phyloP scores from a whole-genome alignment of 2,113 vertebrate species.

The Rhinoderma darwinii region DNA sequence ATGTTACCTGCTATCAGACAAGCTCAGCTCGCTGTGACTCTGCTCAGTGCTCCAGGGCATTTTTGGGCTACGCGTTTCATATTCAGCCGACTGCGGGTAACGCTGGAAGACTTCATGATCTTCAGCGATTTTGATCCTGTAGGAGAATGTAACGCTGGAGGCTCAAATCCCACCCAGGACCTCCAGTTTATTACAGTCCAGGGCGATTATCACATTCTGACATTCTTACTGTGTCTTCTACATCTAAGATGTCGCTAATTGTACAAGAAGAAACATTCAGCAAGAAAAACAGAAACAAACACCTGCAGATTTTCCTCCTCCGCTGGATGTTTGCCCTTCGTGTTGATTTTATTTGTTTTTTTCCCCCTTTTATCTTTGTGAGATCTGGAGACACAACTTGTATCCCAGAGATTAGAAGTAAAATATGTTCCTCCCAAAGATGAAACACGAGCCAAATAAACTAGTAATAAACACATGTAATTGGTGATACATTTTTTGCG shows the following conservation, averaged over 20 bases:
- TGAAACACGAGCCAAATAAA: neutral
- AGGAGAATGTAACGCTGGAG: conserved; percentile 10
- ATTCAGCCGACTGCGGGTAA: neutral
- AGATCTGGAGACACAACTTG: neutral
- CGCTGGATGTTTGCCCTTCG: neutral
- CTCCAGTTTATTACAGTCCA: neutral
- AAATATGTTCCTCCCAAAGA: neutral
- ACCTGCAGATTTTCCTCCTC: neutral
- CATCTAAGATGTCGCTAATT: neutral
- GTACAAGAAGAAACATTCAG: neutral
- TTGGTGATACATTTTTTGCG: too few relatives aligned
- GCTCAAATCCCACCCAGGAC: neutral
- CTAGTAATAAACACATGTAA: neutral
- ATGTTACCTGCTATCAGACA: conserved; percentile 21
- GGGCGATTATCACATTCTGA: neutral
- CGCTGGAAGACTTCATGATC: conserved; percentile 3
- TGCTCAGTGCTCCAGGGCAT: neutral
- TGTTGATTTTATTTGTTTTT: neutral
- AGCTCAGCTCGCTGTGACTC: neutral
- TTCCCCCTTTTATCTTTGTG: neutral
- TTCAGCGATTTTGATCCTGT: conserved; percentile 20
- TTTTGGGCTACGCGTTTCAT: neutral
- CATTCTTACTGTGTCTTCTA: neutral
- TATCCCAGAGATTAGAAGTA: neutral
- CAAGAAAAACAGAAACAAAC: neutral